These are phyloP conservation scores for Sarcophaga bullata DNA, from an alignment of 1,140 invertebrate species.

Conservation along the genomic window DNA sequence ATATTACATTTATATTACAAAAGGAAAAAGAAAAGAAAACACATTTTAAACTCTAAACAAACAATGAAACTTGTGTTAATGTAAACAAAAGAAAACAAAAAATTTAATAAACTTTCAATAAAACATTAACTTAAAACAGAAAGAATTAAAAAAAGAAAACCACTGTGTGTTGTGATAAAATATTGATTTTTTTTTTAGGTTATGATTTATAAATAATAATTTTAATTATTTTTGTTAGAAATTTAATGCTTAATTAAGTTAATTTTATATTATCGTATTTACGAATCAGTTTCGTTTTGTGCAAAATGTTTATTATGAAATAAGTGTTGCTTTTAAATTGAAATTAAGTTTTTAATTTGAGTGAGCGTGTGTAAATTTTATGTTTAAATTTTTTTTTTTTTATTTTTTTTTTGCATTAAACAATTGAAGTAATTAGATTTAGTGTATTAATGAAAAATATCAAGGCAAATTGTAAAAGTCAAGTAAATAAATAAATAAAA, in stretches of 20 bases:
- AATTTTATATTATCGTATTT: neutral
- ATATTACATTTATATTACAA: neutral
- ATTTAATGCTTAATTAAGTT: neutral
- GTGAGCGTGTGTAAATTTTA: neutral
- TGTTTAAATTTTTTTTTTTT: neutral
- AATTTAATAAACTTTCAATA: neutral
- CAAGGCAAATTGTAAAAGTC: constrained; percentile 36
- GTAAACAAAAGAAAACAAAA: neutral
- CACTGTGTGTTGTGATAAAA: constrained; percentile 65
- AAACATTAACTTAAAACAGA: neutral
- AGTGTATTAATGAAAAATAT: constrained; percentile 21
- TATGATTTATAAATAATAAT: neutral
- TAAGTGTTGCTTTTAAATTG: neutral
- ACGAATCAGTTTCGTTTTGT: neutral
- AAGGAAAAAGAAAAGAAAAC: no score
- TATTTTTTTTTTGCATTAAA: no score
- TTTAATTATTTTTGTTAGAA: neutral
- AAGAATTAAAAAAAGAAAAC: neutral
- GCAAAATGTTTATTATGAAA: neutral
- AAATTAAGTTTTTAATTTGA: neutral
- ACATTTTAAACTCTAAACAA: no score
- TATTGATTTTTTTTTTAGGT: constrained; percentile 46
- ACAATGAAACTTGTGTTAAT: no score
- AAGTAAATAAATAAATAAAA: neutral
- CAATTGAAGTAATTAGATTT: neutral